Evolutionary conservation across 64 coral and sea anemone genomes (phyloP).

Genomic region (Pachyseris speciosa): DNA sequence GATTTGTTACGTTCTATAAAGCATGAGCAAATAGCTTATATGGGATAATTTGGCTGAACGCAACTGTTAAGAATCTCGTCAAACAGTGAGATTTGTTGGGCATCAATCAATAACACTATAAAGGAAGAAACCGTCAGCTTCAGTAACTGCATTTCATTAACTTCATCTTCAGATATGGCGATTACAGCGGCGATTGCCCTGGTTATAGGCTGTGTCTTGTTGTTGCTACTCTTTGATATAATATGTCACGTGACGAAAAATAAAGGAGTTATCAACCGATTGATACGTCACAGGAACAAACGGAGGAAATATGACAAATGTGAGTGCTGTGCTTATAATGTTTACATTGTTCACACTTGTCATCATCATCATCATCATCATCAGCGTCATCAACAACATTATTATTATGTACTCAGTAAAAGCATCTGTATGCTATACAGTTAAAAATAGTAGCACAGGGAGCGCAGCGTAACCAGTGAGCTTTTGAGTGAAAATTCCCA

Average conservation of each 20-base stretch:
- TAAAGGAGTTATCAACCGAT: not conserved
- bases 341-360: not conserved
- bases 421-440: no score
- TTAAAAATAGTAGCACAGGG: no score
- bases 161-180: not conserved
- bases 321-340: not conserved
- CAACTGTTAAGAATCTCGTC: no score
- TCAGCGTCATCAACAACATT: not conserved
- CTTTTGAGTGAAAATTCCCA: no score
- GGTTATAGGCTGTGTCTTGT: not conserved
- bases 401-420: no score
- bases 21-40: no score
- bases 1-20: no score
- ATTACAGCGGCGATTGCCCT: not conserved
- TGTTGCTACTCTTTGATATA: not conserved
- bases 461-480: no score
- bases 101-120: not conserved
- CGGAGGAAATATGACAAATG: not conserved
- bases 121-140: not conserved
- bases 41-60: no score
- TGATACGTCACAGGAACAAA: not conserved
- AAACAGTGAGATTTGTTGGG: no score
- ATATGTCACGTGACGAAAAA: conserved; percentile 5
- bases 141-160: not conserved
- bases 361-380: not conserved